Base-by-base conservation (phyloP, 2,113 vertebrate species). In the Eidolon helvum region DNA sequence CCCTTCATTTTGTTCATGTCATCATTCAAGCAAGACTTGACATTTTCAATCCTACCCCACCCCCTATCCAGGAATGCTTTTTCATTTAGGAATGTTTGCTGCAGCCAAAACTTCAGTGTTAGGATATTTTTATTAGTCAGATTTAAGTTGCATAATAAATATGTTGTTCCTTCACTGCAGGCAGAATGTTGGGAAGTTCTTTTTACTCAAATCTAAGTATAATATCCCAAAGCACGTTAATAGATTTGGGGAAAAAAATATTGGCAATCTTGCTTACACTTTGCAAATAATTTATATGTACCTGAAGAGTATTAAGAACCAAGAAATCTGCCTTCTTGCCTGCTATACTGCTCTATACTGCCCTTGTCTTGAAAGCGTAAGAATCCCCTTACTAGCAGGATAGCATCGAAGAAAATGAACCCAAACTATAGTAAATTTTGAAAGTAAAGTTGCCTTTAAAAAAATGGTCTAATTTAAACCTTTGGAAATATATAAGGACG, bases 401-500 rank as follows among this genome's bases (percentile, higher is more conserved):
- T 40, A 35, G 19, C 22, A 74, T 18, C 40, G 22, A 75, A 88
- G 14, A 80, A 38, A 95, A 69, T 86, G 38, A 95, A 82, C n/a
- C 63, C 74, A 84, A 59, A 43, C 77, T 28, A 19, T 30, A 85
- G 79, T 82, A 86, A 74, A 71, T 78, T 94, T 66, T 86, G 55
- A 89, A 94, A 74, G 53, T 74, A 96, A 75, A 96, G 59, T 91
- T 94, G 66, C 82, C 43, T 87, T 96, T 83, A 69, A 94, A 96
- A 96, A 78, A 66, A 85, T 35, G 43, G 68, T 82, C 85, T 94
- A 82, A 86, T 91, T 95, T 93, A 94, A 94, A 95, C n/a, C 50
- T 86, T 88, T 91, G 63, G 87, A 94, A 63, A 87, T 83, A 71
- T 82, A 74, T 80, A 87, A 90, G n/a, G 72, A 72, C 30, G 30